A percentile compares a stretch with the other conserved stretches of the same genome.
These are phyloP conservation scores for Scrobipalpa atriplicella DNA, from an alignment of 2,888 invertebrate species.

Conservation along the genomic window DNA sequence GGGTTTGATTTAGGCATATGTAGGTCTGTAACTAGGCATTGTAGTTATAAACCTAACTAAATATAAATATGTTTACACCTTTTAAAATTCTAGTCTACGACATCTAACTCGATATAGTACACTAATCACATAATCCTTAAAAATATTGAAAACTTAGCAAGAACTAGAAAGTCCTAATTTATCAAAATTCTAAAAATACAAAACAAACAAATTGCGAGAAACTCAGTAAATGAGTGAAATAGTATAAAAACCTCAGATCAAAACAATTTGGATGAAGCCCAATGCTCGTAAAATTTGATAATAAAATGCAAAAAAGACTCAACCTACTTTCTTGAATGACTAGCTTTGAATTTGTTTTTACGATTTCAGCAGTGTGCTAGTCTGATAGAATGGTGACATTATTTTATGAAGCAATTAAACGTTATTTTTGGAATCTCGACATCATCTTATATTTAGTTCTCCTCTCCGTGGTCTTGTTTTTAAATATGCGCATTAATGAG, in stretches of 20 bases:
- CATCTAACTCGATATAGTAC: too few species aligned
- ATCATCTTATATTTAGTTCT: too few species aligned
- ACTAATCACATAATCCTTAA: too few species aligned
- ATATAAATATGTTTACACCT: too few species aligned
- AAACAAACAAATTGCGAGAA: neutral
- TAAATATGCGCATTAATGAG: too few species aligned
- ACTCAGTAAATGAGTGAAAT: constrained; percentile 34
- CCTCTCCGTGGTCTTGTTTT: too few species aligned
- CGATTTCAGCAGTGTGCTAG: neutral
- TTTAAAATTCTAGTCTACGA: too few species aligned
- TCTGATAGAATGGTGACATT: neutral
- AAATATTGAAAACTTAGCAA: too few species aligned
- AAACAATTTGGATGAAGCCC: constrained; percentile 47
- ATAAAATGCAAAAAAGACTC: constrained; percentile 41
- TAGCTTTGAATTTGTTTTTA: constrained; percentile 34
- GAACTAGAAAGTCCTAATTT: neutral
- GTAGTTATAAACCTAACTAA: too few species aligned
- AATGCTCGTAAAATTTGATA: constrained; percentile 38
- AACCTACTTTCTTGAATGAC: constrained; percentile 47
- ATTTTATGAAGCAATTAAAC: neutral
- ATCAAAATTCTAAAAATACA: neutral
- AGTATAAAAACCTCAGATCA: constrained; percentile 33
- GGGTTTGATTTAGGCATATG: too few species aligned
- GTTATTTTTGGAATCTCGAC: too few species aligned
- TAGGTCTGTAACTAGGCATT: too few species aligned